These are phyloP conservation scores for Varroa destructor DNA, from an alignment of 1,140 invertebrate genomes.

Conservation along the genomic window DNA sequence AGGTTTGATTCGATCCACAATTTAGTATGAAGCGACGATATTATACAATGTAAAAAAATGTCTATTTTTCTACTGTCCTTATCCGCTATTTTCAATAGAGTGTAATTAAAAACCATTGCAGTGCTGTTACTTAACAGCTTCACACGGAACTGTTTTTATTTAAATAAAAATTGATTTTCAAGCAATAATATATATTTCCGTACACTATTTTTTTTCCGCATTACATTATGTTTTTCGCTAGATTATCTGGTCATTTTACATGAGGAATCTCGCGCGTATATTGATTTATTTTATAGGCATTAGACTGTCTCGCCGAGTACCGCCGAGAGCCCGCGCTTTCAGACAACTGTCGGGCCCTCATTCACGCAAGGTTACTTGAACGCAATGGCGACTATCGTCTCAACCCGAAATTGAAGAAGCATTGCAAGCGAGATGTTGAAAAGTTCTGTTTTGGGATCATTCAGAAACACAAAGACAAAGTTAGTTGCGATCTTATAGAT, in stretches of 20 bases:
- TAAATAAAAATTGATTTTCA: background rate
- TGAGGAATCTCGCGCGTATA: too few species aligned
- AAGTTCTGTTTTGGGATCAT: conserved; percentile 52
- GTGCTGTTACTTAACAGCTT: background rate
- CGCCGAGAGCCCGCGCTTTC: conserved; percentile 69
- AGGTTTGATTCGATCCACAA: conserved; percentile 40
- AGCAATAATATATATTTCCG: too few species aligned
- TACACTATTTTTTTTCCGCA: too few species aligned
- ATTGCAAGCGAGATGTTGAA: conserved; percentile 58
- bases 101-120: too few species aligned
- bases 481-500: background rate
- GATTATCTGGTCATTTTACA: too few species aligned
- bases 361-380: conserved; percentile 75
- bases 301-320: conserved; percentile 50
- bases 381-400: conserved; percentile 82
- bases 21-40: background rate
- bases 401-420: conserved; percentile 67
- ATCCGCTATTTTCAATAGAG: too few species aligned
- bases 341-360: conserved; percentile 65
- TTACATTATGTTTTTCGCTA: too few species aligned
- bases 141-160: background rate
- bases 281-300: conserved; percentile 30
- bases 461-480: conserved; percentile 34
- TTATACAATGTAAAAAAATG: too few species aligned
- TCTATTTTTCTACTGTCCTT: too few species aligned